A percentile compares a stretch with the other conserved stretches of the same genome.
Conservation (phyloP, 2,888 invertebrate genomes). For the Orthosia gothica region DNA sequence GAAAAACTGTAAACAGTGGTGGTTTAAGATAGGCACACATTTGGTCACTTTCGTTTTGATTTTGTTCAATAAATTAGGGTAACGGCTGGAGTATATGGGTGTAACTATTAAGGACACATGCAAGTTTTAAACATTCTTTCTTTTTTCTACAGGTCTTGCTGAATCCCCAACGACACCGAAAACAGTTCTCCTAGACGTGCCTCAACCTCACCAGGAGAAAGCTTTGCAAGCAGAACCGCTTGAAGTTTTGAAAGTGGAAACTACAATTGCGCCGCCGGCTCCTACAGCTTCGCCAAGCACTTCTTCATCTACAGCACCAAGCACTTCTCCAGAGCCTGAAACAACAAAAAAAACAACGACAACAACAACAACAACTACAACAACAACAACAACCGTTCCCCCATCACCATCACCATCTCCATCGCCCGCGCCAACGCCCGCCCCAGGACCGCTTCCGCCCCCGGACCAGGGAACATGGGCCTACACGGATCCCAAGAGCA, state of each 20-base stretch:
- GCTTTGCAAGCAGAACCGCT: too few species aligned
- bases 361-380: conserved; percentile 82
- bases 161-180: not conserved
- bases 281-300: not conserved
- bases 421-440: conserved; percentile 73
- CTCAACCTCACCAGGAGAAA: not conserved
- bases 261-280: not conserved
- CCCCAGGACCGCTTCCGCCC: conserved; percentile 75
- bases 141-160: conserved; percentile 42
- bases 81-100: too few species aligned
- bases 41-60: too few species aligned
- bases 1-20: too few species aligned
- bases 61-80: too few species aligned
- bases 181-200: not conserved
- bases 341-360: conserved; percentile 74
- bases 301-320: not conserved
- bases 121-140: not conserved
- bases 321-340: conserved; percentile 21
- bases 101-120: not conserved
- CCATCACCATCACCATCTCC: conserved; percentile 76
- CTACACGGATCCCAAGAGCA: conserved; percentile 75
- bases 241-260: not conserved
- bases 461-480: conserved; percentile 82
- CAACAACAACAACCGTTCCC: conserved; percentile 75
- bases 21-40: too few species aligned